Conservation (phyloP, 1,140 invertebrate genomes). For the Drosophila willistoni region DNA sequence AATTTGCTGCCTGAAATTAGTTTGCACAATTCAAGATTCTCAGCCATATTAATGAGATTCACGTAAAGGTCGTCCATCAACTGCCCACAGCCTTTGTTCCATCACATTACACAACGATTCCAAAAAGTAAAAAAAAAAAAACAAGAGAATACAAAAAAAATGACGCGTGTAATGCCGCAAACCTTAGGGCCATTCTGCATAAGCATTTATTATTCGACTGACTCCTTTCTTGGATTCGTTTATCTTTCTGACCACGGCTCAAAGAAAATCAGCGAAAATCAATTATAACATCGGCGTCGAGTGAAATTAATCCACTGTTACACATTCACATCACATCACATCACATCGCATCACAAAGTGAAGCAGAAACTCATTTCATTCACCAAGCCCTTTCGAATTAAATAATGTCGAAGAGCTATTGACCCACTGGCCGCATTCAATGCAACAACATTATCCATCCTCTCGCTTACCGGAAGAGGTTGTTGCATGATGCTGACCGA, state of each 20-base stretch:
- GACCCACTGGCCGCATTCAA: conserved; percentile 6
- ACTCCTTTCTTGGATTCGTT: too few relatives aligned
- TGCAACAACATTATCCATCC: neutral
- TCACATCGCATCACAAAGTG: neutral
- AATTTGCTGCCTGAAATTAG: neutral
- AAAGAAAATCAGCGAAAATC: neutral
- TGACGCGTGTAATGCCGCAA: too few relatives aligned
- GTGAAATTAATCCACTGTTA: neutral
- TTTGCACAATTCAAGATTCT: neutral
- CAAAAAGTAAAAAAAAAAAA: too few relatives aligned
- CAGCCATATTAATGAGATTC: neutral
- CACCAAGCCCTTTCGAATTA: neutral
- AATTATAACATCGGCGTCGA: neutral
- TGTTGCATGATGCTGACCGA: neutral
- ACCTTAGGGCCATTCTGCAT: too few relatives aligned
- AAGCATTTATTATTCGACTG: too few relatives aligned
- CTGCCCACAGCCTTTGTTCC: neutral
- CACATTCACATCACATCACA: neutral
- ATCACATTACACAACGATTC: neutral
- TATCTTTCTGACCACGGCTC: neutral
- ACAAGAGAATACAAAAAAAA: neutral
- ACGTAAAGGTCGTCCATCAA: conserved; percentile 5
- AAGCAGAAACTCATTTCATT: neutral
- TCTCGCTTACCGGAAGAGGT: neutral
- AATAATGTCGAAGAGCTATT: neutral